Evolutionary conservation across 2,888 invertebrate genomes (phyloP).

Genomic region (Amiota mariae): DNA sequence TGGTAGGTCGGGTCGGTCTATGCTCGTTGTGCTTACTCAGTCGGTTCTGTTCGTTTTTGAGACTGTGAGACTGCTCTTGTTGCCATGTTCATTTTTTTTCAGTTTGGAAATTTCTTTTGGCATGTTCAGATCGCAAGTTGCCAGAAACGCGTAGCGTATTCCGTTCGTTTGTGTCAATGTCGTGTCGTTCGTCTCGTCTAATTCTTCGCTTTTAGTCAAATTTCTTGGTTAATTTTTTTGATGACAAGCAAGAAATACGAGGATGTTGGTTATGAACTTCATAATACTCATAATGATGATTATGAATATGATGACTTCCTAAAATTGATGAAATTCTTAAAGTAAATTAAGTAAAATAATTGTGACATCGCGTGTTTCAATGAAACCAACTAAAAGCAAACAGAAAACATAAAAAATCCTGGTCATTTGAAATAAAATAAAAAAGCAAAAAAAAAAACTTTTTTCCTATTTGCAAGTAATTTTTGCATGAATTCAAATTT

Average conservation of each 20-base stretch:
- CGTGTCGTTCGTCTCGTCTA: slow-evolving; percentile 27
- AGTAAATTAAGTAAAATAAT: slow-evolving; percentile 27
- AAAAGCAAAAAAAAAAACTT: background rate
- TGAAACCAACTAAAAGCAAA: background rate
- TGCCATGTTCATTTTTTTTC: slow-evolving; percentile 38
- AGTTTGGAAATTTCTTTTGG: slow-evolving; percentile 70
- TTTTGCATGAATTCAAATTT: too few relatives aligned
- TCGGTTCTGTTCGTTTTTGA: background rate
- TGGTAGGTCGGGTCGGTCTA: background rate
- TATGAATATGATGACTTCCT: slow-evolving; percentile 1
- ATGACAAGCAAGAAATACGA: slow-evolving; percentile 9
- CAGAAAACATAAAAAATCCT: background rate
- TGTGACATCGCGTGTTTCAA: slow-evolving; percentile 19
- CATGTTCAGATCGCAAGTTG: slow-evolving; percentile 56
- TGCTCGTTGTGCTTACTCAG: background rate
- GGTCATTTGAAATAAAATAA: background rate
- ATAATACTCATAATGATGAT: background rate
- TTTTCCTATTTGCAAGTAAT: too few relatives aligned
- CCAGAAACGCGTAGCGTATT: slow-evolving; percentile 32
- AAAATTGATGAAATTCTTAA: background rate
- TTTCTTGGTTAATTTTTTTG: slow-evolving; percentile 2
- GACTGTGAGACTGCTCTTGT: background rate
- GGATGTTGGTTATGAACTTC: slow-evolving; percentile 20
- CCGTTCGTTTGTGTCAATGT: slow-evolving; percentile 31
- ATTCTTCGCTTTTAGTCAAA: slow-evolving; percentile 35